Conservation (phyloP, 2,797 vertebrate species). For the Macropus fuliginosus region DNA sequence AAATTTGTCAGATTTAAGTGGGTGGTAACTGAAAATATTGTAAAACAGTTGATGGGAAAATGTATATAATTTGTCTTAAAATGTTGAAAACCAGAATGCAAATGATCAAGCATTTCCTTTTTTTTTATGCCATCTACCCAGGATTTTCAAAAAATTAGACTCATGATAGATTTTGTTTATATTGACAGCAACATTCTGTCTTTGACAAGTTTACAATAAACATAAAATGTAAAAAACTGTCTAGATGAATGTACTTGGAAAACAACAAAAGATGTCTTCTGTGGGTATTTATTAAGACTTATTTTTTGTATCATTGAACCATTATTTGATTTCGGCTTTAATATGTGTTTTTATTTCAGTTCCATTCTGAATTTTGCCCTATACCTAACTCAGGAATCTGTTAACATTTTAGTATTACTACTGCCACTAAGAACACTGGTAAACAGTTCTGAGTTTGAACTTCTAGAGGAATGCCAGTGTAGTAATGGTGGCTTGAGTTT, state of each 20-base stretch:
- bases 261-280: slow-evolving; percentile 20
- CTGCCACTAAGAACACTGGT: background rate
- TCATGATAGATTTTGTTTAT: slow-evolving; percentile 4
- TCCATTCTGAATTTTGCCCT: background rate
- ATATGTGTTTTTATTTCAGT: background rate
- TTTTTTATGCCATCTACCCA: background rate
- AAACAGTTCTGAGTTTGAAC: background rate
- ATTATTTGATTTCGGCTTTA: background rate
- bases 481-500: background rate
- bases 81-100: background rate
- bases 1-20: slow-evolving; percentile 38
- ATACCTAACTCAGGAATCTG: background rate
- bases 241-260: slow-evolving; percentile 4
- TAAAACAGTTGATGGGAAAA: background rate
- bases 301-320: background rate
- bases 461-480: background rate
- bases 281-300: background rate
- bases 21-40: background rate
- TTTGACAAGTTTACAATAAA: slow-evolving; percentile 18
- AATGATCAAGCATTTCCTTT: slow-evolving; percentile 18
- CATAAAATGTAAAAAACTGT: background rate
- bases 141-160: background rate
- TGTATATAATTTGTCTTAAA: slow-evolving; percentile 45
- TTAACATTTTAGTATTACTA: background rate
- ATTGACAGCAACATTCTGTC: slow-evolving; percentile 16